Base-by-base conservation (phyloP, 2,113 vertebrate species). In the Tamias sibiricus region DNA sequence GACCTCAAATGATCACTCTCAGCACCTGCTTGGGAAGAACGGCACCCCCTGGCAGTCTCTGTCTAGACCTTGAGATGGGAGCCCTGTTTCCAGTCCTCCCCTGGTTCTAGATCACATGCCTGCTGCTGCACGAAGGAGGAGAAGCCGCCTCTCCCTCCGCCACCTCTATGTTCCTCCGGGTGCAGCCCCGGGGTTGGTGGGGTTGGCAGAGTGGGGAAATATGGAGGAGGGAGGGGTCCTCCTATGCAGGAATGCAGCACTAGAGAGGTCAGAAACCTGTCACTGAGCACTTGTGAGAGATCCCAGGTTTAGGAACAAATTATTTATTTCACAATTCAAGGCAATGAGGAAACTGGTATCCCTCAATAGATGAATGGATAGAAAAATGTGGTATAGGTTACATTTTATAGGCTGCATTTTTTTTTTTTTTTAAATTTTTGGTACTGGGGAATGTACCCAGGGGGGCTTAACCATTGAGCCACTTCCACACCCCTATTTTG, bases 261-360 rank as follows among this genome's bases (percentile, higher is more conserved):
- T 68, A 35, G 19, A 77, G 20, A 14, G 28, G n/a, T 20, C 69
- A 68, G 88, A 74, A 83, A 77, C 64, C 91, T 19, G 16, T 76
- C 40, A 19, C 14, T 57, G 44, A 81, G 35, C 37, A 20, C 20
- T 22, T 64, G 42, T n/a, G 12, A 71, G 37, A 92, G 59, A 75
- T 12, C 12, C 40, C 22, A 44, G 26, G 2, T 69, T 96, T 80
- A 95, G 59, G 14, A 90, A 47, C 35, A 93, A 69, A 66, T 59
- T 66, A 71, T 20, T 86, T 57, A 32, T 42, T 92, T 83, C 81
- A 57, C 87, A 57, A 71, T 79, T 90, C 4, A 79, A 52, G 90
- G 37, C 62, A 79, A 12, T n/a, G 42, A 35, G 40, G 81, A 86
- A 77, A 76, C 10, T 59, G 24, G n/a, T n/a, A n/a, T n/a, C n/a